These are phyloP conservation scores for Erythrolamprus reginae DNA, from an alignment of 2,113 vertebrate genomes.

Conservation along the genomic window DNA sequence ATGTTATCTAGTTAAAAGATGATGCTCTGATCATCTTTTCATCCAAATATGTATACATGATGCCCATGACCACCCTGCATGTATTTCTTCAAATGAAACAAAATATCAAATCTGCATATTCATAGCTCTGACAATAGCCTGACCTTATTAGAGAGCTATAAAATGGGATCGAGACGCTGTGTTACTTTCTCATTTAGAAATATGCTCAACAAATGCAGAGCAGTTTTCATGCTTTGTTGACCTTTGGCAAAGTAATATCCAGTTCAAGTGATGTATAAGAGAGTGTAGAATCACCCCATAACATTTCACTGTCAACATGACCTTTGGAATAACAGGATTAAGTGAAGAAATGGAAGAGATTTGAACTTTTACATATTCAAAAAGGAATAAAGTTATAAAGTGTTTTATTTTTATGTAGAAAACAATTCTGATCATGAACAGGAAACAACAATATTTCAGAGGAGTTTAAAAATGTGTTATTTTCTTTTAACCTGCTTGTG, in stretches of 20 bases:
- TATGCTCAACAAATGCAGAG: background rate
- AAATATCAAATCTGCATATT: background rate
- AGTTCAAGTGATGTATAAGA: conserved; percentile 16
- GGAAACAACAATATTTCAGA: background rate
- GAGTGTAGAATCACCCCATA: conserved; percentile 18
- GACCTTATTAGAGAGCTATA: background rate
- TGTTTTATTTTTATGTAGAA: background rate
- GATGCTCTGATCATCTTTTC: background rate
- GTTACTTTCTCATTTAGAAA: background rate
- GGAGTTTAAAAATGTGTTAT: background rate
- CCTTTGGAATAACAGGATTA: background rate
- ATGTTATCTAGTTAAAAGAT: background rate
- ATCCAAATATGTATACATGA: background rate
- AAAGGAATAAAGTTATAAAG: background rate
- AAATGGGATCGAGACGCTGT: background rate
- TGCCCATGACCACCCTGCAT: background rate
- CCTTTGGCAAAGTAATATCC: background rate
- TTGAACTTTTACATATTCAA: conserved; percentile 9
- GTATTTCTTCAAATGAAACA: background rate
- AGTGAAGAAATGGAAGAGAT: conserved; percentile 4
- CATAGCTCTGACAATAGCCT: background rate
- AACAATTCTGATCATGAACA: background rate
- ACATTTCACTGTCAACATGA: background rate
- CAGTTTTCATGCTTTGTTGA: background rate
- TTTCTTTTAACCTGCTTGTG: background rate